phyloP scores from a whole-genome alignment of 2,888 invertebrate species.

The Eumerus sabulonum region DNA sequence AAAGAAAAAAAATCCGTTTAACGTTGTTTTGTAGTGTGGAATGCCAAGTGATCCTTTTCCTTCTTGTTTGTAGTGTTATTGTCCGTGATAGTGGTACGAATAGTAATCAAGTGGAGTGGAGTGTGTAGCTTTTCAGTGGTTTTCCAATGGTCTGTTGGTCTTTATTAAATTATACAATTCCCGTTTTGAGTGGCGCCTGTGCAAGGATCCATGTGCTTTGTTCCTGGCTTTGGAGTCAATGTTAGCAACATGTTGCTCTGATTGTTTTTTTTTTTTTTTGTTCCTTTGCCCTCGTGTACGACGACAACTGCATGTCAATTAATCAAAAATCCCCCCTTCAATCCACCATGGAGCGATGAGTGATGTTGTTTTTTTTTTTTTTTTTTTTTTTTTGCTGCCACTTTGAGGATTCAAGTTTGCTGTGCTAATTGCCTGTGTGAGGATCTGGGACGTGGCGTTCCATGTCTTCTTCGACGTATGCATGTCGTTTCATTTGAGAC shows the following conservation, averaged over 20 bases:
- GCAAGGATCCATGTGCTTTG: too few relatives aligned
- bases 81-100: constrained; percentile 11
- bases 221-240: too few relatives aligned
- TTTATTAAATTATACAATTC: too few relatives aligned
- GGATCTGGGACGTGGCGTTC: background rate
- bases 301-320: too few relatives aligned
- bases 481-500: background rate
- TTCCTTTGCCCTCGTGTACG: background rate
- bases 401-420: background rate
- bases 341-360: background rate
- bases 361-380: background rate
- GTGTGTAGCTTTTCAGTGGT: too few relatives aligned
- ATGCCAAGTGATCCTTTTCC: constrained; percentile 21
- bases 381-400: too few relatives aligned
- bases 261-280: background rate
- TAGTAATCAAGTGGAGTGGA: background rate
- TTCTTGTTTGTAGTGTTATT: constrained; percentile 18
- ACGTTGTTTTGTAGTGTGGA: constrained; percentile 8
- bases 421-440: constrained; percentile 6
- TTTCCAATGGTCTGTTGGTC: too few relatives aligned
- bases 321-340: background rate
- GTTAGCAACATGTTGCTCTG: too few relatives aligned
- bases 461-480: background rate
- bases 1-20: too few relatives aligned
- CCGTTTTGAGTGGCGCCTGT: too few relatives aligned